Percentiles rank a stretch among this genome's conserved stretches.
phyloP scores from a whole-genome alignment of 2,888 invertebrate genomes.

The Diarsia mendica region DNA sequence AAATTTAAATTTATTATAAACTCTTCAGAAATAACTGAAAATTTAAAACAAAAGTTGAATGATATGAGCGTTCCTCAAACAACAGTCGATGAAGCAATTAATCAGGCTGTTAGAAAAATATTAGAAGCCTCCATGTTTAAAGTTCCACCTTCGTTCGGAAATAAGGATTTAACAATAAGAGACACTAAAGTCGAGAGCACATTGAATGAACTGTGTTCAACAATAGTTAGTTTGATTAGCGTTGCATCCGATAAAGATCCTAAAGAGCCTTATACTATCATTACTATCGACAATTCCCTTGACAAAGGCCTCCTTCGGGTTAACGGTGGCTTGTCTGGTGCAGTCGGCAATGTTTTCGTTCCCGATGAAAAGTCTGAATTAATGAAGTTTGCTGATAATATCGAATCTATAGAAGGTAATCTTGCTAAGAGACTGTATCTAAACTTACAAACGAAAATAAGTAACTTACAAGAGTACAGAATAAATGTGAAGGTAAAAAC shows the following conservation, averaged over 20 bases:
- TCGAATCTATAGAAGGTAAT: neutral
- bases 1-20: neutral
- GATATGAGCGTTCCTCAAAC: neutral
- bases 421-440: neutral
- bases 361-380: neutral
- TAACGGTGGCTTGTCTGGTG: neutral
- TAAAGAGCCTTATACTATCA: neutral
- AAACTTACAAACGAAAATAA: neutral
- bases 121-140: neutral
- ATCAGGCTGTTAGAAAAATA: neutral
- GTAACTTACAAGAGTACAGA: neutral
- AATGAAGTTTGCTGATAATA: neutral
- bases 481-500: neutral
- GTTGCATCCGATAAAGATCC: neutral
- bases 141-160: neutral
- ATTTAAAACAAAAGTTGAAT: neutral
- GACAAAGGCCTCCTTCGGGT: neutral
- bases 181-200: neutral
- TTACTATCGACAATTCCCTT: neutral
- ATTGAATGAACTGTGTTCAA: neutral
- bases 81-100: neutral
- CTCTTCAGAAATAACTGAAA: neutral
- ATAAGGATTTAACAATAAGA: constrained; percentile 5
- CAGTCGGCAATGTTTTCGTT: constrained; percentile 4
- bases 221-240: neutral